Base-by-base conservation (phyloP, 2,797 vertebrate species). In the Leptodactylus fallax region DNA sequence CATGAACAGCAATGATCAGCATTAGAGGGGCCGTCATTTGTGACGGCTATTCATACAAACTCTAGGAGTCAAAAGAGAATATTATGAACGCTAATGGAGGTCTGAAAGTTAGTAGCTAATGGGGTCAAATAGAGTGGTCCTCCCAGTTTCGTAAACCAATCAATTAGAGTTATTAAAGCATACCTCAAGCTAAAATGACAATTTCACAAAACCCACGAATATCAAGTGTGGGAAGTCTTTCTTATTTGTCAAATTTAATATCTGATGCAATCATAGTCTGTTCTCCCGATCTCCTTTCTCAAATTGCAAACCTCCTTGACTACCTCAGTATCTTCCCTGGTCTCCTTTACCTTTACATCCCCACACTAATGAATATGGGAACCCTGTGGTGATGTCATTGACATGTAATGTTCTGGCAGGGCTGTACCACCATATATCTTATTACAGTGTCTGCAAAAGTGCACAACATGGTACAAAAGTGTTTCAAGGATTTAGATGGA, bases 1-100 rank as follows among this genome's bases (percentile, higher is more conserved):
- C 83, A 85, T 61, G 56, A 76, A 63, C 36, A 85, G 72, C 72
- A 85, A 51, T 49, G 72, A 76, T 85, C 49, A 85, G 82, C 21
- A 84, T n/a, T 25, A 60, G 27, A 61, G 55, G 25, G 36, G 10
- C 65, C 71, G 81, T 17, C 16, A 83, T 55, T 71, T 83, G 81
- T 83, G 63, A 55, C 65, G 36, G 36, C 36, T 36, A 36, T 72
- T 49, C 23, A 0, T 60, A 49, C 51, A 36, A 55, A 53, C 65
- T 27, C 6, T 23, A 17, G 16, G 27, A 45, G 51, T 83, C 10
- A 83, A 53, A 58, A 65, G 81, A n/a, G 65, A 45, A 16, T 12
- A 23, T 1, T 51, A 77, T 5, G 13, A 17, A 6, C 7, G 17
- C 60, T 23, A n/a, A 25, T 65, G 13, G n/a, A 65, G 19, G 19